Evolutionary conservation across 2,797 vertebrate species (phyloP).

Genomic region (Ceryle rudis): DNA sequence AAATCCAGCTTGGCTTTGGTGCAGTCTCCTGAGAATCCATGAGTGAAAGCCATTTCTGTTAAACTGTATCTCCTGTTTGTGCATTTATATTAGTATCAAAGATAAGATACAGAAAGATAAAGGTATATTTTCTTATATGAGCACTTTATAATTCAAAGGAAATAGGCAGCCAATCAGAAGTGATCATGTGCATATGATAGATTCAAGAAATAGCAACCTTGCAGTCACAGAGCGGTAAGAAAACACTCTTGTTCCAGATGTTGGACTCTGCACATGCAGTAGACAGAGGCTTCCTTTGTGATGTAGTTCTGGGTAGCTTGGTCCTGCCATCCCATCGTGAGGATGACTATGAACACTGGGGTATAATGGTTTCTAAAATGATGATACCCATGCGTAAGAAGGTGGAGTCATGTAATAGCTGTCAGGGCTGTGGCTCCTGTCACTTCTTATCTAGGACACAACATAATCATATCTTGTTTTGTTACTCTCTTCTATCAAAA

Average conservation of each 20-base stretch:
- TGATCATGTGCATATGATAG: not conserved
- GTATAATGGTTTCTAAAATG: not conserved
- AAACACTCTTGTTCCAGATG: not conserved
- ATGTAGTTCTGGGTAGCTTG: not conserved
- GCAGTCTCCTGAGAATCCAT: not conserved
- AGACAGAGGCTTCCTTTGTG: not conserved
- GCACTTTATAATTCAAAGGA: not conserved
- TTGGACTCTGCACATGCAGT: not conserved
- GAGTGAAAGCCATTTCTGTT: not conserved
- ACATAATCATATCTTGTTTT: not conserved
- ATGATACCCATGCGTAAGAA: not conserved
- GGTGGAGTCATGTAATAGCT: not conserved
- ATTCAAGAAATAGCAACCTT: not conserved
- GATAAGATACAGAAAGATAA: not conserved
- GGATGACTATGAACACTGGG: not conserved
- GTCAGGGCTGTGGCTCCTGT: not conserved
- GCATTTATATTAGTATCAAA: not conserved
- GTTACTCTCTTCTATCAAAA: not conserved
- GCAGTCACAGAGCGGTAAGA: not conserved
- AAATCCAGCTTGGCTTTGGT: not conserved
- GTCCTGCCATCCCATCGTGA: rapidly evolving
- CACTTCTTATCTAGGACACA: not conserved
- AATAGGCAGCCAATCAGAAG: not conserved
- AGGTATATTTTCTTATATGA: not conserved
- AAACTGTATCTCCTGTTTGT: not conserved